These are phyloP conservation scores for Margarornis squamiger DNA, from an alignment of 2,797 vertebrate species.

Conservation along the genomic window DNA sequence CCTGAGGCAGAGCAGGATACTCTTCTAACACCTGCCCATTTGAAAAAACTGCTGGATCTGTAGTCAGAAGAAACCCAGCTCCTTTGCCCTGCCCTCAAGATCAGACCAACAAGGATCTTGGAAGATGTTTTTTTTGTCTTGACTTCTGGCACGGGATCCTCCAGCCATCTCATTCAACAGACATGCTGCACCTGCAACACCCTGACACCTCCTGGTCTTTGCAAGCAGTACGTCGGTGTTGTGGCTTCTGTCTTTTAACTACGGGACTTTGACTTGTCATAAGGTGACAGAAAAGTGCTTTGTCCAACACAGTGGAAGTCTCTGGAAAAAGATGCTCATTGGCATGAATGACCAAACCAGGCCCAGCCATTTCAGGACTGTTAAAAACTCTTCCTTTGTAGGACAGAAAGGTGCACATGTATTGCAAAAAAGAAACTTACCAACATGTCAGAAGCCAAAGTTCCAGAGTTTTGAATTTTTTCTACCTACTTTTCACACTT, in stretches of 20 bases:
- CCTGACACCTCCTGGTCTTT: not conserved
- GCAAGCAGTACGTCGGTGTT: fast-evolving
- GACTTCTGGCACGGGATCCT: not conserved
- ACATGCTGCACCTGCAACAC: not conserved
- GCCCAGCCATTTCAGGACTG: not conserved
- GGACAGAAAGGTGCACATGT: not conserved
- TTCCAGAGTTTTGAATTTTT: not conserved
- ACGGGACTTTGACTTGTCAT: not conserved
- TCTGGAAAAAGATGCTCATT: not conserved
- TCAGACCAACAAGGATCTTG: not conserved
- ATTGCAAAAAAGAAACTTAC: not conserved
- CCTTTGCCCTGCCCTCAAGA: not conserved
- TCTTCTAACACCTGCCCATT: not conserved
- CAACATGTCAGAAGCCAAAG: not conserved
- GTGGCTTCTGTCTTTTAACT: not conserved
- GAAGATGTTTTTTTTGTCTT: not conserved
- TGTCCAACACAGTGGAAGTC: not conserved
- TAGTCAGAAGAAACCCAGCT: not conserved
- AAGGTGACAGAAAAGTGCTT: not conserved
- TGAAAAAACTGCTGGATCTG: not conserved
- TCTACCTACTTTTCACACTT: not conserved
- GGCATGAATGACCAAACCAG: not conserved
- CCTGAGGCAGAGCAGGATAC: not conserved
- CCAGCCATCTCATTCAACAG: not conserved
- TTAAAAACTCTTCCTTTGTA: not conserved